Conservation (phyloP, 2,888 invertebrate genomes). For the Amphipyra berbera region DNA sequence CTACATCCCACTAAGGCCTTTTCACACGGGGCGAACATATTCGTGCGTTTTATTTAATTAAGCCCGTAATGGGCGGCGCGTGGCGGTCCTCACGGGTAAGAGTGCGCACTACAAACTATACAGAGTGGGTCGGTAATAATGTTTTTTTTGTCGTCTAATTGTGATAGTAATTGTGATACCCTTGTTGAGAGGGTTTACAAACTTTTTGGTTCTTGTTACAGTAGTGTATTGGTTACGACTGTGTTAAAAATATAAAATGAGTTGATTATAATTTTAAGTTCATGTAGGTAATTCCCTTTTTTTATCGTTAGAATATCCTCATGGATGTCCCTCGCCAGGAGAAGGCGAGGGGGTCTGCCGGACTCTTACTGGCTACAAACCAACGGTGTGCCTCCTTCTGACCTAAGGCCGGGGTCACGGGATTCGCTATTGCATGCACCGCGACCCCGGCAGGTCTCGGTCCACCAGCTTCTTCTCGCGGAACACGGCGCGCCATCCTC, state of each 20-base stretch:
- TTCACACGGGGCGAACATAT: conserved; percentile 68
- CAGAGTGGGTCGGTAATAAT: conserved; percentile 27
- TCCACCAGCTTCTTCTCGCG: no score
- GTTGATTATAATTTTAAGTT: background rate
- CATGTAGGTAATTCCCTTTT: no score
- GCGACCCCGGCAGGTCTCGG: no score
- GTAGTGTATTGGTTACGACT: conserved; percentile 38
- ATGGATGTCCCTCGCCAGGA: no score
- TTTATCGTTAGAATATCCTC: no score
- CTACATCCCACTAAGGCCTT: conserved; percentile 44
- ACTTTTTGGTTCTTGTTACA: conserved; percentile 41
- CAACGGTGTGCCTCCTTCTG: no score
- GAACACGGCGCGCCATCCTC: no score
- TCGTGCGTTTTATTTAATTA: conserved; percentile 77
- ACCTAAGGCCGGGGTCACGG: no score
- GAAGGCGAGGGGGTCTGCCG: no score
- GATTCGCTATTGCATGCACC: no score
- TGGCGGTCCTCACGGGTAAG: conserved; percentile 53
- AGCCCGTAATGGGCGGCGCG: conserved; percentile 74
- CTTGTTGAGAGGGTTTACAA: conserved; percentile 31
- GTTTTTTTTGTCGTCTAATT: conserved; percentile 43
- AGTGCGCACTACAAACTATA: conserved; percentile 24
- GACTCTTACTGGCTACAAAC: no score
- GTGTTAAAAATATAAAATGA: conserved; percentile 14
- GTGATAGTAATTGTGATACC: conserved; percentile 45